Evolutionary conservation across 2,797 vertebrate species (phyloP).

Genomic region (Xenops minutus): DNA sequence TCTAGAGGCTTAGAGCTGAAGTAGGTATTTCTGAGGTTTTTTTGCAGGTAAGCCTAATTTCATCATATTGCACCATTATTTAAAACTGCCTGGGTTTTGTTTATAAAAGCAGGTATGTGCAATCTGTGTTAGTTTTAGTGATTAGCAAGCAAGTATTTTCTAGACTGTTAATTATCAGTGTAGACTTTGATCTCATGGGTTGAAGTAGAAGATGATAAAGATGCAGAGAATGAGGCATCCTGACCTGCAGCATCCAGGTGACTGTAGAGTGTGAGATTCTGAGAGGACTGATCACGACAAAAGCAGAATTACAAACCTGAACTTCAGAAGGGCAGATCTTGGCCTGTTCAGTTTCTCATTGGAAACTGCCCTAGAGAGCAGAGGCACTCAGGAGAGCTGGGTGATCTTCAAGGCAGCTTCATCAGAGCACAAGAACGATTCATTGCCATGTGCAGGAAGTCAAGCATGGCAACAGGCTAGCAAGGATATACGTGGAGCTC

Average conservation of each 20-base stretch:
- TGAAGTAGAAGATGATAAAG: background rate
- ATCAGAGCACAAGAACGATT: fast-evolving
- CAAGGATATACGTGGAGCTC: background rate
- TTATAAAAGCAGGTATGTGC: background rate
- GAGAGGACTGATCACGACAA: background rate
- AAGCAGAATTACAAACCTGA: background rate
- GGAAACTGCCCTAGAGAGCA: background rate
- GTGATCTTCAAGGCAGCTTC: background rate
- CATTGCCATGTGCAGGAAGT: background rate
- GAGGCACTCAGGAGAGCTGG: background rate
- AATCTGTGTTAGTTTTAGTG: background rate
- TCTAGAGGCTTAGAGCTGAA: background rate
- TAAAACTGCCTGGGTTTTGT: background rate
- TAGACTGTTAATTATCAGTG: background rate
- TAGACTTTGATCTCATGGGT: background rate
- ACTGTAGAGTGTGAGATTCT: background rate
- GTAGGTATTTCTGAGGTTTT: background rate
- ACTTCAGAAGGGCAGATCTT: background rate
- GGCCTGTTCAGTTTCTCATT: background rate
- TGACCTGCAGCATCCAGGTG: background rate
- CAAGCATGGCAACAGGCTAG: background rate
- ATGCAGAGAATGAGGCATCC: background rate
- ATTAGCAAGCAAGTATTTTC: background rate
- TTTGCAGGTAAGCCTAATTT: background rate
- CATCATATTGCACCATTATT: background rate